phyloP scores from a whole-genome alignment of 2,797 vertebrate species.

The Ptychobarbus kaznakovi region DNA sequence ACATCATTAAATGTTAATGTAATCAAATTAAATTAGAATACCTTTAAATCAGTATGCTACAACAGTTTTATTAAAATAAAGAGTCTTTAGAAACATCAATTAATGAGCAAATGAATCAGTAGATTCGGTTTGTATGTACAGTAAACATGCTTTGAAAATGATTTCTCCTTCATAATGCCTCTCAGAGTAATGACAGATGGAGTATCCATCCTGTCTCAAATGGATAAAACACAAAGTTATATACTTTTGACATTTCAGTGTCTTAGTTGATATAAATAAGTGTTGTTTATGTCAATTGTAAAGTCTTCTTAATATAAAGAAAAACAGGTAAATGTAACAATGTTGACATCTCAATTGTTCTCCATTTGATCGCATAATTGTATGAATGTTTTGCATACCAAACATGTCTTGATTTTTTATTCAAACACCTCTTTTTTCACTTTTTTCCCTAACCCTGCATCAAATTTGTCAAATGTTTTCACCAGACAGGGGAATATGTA shows the following conservation, averaged over 20 bases:
- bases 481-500: not conserved
- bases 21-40: not conserved
- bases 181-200: not conserved
- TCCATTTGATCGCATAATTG: not conserved
- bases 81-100: not conserved
- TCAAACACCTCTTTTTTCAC: not conserved
- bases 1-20: not conserved
- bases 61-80: not conserved
- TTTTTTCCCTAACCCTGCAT: not conserved
- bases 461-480: conserved; percentile 37
- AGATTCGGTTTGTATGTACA: not conserved
- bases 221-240: not conserved
- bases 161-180: not conserved
- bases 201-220: not conserved
- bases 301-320: not conserved
- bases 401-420: not conserved
- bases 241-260: not conserved
- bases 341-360: not conserved
- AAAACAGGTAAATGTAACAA: not conserved
- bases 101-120: not conserved
- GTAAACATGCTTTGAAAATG: not conserved
- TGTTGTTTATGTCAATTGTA: not conserved
- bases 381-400: not conserved
- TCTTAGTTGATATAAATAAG: not conserved
- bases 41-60: not conserved